Percentiles rank a stretch among this genome's conserved stretches.
Conservation (phyloP, 2,888 invertebrate genomes). For the Eulithis prunata region DNA sequence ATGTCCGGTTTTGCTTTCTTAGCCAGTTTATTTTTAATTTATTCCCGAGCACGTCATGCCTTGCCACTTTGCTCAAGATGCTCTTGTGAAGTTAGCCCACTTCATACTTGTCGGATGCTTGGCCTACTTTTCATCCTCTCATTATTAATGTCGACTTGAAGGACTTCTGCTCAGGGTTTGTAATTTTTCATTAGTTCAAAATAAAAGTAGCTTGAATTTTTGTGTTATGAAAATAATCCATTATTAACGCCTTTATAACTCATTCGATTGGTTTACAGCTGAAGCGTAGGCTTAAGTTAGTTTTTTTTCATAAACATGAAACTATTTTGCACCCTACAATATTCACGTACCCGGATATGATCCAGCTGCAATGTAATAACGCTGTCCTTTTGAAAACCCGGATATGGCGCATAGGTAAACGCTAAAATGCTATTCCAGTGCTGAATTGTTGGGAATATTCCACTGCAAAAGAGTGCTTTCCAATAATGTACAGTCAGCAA, state of each 20-base stretch:
- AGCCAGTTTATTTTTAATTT: conserved; percentile 29
- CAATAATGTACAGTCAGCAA: background rate
- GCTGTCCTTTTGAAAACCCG: conserved; percentile 12
- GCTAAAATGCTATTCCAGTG: conserved; percentile 20
- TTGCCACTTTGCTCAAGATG: conserved; percentile 32
- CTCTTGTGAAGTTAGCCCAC: conserved; percentile 39
- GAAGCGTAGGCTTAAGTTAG: no score
- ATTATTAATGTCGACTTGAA: conserved; percentile 29
- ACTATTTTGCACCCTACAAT: conserved; percentile 5
- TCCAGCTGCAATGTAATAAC: conserved; percentile 19
- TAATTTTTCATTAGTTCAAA: background rate
- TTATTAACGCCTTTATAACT: no score
- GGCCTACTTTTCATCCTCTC: conserved; percentile 38
- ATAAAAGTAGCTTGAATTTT: background rate
- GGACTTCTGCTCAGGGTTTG: conserved; percentile 16
- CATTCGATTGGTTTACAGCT: no score
- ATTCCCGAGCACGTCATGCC: conserved; percentile 28
- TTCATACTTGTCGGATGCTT: conserved; percentile 39
- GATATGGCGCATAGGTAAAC: conserved; percentile 18
- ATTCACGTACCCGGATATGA: conserved; percentile 24
- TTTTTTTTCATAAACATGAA: background rate
- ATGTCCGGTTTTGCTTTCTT: background rate
- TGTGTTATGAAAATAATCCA: no score
- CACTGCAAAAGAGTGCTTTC: conserved; percentile 9
- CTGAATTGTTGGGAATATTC: conserved; percentile 15